Evolutionary conservation across 35 echinoderm and acorn worm species (phyloP).

Genomic region (Antedon bifida): DNA sequence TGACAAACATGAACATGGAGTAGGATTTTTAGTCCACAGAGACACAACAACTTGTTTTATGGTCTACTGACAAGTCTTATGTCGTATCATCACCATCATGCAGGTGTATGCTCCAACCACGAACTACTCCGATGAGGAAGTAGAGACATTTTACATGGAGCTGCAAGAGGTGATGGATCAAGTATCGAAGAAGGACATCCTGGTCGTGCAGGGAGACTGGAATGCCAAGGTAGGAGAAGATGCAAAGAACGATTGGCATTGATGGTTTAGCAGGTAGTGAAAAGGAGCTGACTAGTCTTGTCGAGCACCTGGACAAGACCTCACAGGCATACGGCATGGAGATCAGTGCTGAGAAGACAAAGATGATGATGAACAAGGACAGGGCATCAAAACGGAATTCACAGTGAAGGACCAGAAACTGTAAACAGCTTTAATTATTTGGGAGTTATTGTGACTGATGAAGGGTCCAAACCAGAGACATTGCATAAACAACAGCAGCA

Average conservation of each 20-base stretch:
- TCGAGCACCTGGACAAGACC: too few species aligned
- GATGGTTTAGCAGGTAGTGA: too few species aligned
- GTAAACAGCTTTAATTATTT: too few species aligned
- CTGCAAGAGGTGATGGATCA: conserved; percentile 13
- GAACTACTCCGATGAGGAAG: background rate
- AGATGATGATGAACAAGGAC: too few species aligned
- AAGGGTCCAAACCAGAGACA: too few species aligned
- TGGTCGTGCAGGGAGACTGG: conserved; percentile 51
- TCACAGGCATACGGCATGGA: too few species aligned
- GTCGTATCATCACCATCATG: conserved; percentile 23
- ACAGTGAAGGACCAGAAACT: too few species aligned
- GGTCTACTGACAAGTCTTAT: background rate
- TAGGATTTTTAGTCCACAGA: conserved; percentile 22
- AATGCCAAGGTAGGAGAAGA: conserved; percentile 32
- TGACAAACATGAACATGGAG: conserved; percentile 22
- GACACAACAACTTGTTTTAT: conserved; percentile 12
- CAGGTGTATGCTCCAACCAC: conserved; percentile 25
- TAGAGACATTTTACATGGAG: background rate
- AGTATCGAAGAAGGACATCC: conserved; percentile 20
- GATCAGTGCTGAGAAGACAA: too few species aligned
- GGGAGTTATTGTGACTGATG: too few species aligned
- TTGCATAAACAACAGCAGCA: too few species aligned
- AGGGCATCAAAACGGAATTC: too few species aligned
- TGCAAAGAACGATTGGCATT: conserved; percentile 9
- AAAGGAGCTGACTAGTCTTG: too few species aligned